phyloP scores from a whole-genome alignment of 2,888 invertebrate species.

The Andrena dorsata region DNA sequence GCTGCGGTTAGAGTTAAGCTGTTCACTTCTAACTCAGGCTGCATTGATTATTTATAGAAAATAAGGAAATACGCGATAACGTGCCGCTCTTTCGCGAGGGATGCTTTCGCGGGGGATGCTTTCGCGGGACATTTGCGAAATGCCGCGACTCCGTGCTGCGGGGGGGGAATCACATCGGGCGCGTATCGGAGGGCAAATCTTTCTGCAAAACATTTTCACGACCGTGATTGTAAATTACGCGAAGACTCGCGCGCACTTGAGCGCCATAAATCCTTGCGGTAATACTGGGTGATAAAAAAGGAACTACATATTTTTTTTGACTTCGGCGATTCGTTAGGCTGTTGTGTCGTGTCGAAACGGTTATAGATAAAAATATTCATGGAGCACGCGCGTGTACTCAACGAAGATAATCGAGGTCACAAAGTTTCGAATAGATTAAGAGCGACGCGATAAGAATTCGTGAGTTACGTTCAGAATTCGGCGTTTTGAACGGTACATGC shows the following conservation, averaged over 20 bases:
- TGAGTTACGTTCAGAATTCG: conserved; percentile 6
- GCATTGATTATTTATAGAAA: conserved; percentile 57
- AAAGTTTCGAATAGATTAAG: conserved; percentile 72
- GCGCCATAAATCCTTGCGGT: neutral
- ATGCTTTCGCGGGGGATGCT: neutral
- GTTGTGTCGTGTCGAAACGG: neutral
- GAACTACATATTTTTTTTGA: neutral
- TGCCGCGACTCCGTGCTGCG: too few species aligned
- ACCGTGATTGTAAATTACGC: too few species aligned
- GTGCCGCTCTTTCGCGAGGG: neutral
- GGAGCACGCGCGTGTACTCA: conserved; percentile 49
- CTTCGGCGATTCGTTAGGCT: neutral
- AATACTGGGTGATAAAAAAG: neutral
- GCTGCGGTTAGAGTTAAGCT: conserved; percentile 33
- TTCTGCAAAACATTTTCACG: too few species aligned
- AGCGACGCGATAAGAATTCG: conserved; percentile 62
- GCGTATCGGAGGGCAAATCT: too few species aligned
- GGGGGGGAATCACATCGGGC: too few species aligned
- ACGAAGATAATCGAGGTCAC: conserved; percentile 75
- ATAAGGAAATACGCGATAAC: conserved; percentile 33
- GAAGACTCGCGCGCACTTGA: too few species aligned
- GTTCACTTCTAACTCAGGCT: conserved; percentile 33
- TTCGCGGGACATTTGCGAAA: neutral
- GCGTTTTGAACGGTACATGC: neutral
- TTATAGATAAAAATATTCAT: conserved; percentile 67